Evolutionary conservation across 2,113 vertebrate species (phyloP).

Genomic region (Caloenas nicobarica): DNA sequence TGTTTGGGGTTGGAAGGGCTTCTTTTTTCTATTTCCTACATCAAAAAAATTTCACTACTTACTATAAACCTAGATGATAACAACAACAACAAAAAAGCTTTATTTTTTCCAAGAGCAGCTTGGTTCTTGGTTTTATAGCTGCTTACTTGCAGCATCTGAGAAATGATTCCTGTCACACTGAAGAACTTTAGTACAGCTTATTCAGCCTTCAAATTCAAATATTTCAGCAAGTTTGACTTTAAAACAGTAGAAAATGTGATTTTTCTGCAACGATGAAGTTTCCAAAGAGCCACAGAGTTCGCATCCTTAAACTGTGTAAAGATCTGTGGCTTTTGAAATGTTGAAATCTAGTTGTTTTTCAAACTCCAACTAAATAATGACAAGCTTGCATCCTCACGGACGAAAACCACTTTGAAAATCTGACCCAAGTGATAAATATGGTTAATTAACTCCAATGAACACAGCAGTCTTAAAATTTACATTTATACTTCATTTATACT

Average conservation of each 20-base stretch:
- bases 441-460: not conserved
- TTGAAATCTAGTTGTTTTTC: not conserved
- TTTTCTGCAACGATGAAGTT: not conserved
- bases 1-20: not conserved
- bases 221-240: not conserved
- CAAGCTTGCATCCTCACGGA: not conserved
- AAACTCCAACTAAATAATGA: not conserved
- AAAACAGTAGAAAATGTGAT: not conserved
- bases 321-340: not conserved
- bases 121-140: not conserved
- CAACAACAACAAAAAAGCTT: not conserved
- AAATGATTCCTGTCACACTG: not conserved
- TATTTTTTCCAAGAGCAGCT: not conserved
- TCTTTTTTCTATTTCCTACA: not conserved
- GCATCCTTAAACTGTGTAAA: not conserved
- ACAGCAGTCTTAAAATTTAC: not conserved
- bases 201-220: not conserved
- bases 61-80: not conserved
- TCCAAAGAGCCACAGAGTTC: not conserved
- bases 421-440: not conserved
- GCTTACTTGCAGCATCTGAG: not conserved
- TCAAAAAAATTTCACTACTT: not conserved
- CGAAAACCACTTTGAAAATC: not conserved
- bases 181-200: not conserved
- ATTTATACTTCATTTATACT: not conserved